Evolutionary conservation across 1,140 invertebrate genomes (phyloP), one percentile per base, ranked within the genome.

Genomic region (Portunus trituberculatus): DNA sequence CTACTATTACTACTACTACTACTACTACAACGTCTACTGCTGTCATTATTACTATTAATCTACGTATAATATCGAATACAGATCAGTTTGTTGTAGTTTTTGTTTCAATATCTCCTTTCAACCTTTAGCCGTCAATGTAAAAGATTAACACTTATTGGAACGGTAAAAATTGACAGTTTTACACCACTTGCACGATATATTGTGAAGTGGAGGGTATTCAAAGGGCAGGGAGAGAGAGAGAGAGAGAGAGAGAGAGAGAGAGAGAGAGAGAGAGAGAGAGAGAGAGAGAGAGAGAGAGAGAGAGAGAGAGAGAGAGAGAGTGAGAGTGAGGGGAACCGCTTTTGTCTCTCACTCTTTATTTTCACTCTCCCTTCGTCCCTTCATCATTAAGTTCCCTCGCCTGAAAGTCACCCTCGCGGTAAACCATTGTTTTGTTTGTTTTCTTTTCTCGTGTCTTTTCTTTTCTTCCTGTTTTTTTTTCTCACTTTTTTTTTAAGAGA

Each of bases 121-220:
- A n/a, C 67, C 67, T 20, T 76, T 76, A 7, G 67, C 7, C 20
- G n/a, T 76, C 67, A 76, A 76, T 76, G 67, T 76, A 76, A 25
- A 76, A 76, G 67, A 76, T 76, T 76, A 76, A 76, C 67, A 76
- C 67, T 76, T 76, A 76, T 76, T 76, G 67, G 67, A 25, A 76
- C 67, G 25, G 67, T 76, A 76, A n/a, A 76, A 76, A 76, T 76
- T 76, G 67, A 76, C 67, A 76, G 67, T 76, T 76, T 76, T 76
- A 76, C 67, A 76, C 12, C 67, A 76, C 67, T 76, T 7, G 67
- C 12, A 76, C 1, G n/a, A 76, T 76, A 76, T 76, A 76, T 76
- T 76, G 67, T 76, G 67, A 76, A 76, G 67, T 76, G 67, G 67
- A 76, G n/a, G n/a, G 67, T n/a, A n/a, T 0, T n/a, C 20, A 76